phyloP scores from a whole-genome alignment of 2,797 vertebrate genomes.

The Meda fulgida region DNA sequence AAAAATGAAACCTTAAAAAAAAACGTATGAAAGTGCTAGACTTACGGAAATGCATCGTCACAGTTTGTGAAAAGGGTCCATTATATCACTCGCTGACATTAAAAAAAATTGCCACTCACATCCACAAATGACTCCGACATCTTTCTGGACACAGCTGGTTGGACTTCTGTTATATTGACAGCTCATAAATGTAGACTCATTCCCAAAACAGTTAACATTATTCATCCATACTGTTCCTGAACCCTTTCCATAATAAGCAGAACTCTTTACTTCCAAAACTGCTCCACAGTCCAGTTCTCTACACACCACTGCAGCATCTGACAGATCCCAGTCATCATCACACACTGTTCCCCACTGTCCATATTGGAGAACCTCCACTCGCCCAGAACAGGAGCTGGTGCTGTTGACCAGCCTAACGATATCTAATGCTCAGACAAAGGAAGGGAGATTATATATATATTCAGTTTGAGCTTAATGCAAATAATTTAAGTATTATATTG shows the following conservation, averaged over 20 bases:
- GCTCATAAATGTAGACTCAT: background rate
- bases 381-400: background rate
- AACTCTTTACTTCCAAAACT: background rate
- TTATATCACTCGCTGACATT: background rate
- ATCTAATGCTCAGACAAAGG: conserved; percentile 6
- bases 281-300: background rate
- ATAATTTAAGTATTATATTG: background rate
- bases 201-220: background rate
- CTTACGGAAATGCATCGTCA: background rate
- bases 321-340: conserved; percentile 8
- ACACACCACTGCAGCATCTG: conserved; percentile 2
- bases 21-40: background rate
- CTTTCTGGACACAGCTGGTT: background rate
- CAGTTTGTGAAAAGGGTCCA: background rate
- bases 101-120: background rate
- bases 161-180: background rate
- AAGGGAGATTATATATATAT: background rate
- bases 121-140: conserved; percentile 28
- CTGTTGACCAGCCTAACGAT: background rate
- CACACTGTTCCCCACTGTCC: conserved; percentile 25
- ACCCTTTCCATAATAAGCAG: conserved; percentile 13
- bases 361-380: conserved; percentile 10
- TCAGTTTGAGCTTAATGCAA: background rate
- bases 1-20: background rate
- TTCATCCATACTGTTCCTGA: background rate